Evolutionary conservation across 1,140 invertebrate genomes (phyloP).

Genomic region (Camponotus vicinus): DNA sequence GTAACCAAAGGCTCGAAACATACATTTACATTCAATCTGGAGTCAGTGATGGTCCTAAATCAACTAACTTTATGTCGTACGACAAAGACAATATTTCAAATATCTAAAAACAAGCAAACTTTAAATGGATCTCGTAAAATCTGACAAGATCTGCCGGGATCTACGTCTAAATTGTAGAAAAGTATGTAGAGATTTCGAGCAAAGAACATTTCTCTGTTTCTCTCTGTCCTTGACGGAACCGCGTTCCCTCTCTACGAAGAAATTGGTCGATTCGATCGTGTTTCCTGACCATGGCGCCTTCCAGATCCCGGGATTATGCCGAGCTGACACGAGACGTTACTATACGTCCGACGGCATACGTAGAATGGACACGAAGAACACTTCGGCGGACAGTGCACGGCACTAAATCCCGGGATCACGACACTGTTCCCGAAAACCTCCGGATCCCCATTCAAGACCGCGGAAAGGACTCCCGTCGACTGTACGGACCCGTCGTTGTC

Average conservation of each 20-base stretch:
- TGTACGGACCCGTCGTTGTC: conserved; percentile 63
- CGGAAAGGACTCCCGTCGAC: conserved; percentile 60
- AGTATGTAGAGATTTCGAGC: conserved; percentile 60
- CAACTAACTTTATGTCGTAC: not conserved
- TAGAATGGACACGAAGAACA: conserved; percentile 69
- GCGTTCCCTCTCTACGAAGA: conserved; percentile 61
- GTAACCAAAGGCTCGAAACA: not conserved
- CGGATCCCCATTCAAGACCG: conserved; percentile 62
- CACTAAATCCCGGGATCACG: conserved; percentile 74
- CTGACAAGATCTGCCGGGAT: not conserved
- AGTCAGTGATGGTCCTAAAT: not conserved
- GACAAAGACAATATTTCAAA: not conserved
- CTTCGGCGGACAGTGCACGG: conserved; percentile 72
- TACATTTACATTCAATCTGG: conserved; percentile 7
- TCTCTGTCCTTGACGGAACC: conserved; percentile 60
- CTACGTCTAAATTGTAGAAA: conserved; percentile 54
- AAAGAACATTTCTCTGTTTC: conserved; percentile 50
- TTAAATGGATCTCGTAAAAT: conserved; percentile 32
- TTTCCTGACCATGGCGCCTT: conserved; percentile 81
- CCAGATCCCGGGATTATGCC: conserved; percentile 82
- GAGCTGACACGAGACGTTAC: conserved; percentile 81
- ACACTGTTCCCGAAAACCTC: conserved; percentile 70
- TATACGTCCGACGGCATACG: conserved; percentile 72
- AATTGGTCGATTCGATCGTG: conserved; percentile 78
- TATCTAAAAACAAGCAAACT: conserved; percentile 2